Evolutionary conservation across 2,113 vertebrate genomes (phyloP), one percentile per base, ranked within the genome.

Genomic region (Eretmochelys imbricata): DNA sequence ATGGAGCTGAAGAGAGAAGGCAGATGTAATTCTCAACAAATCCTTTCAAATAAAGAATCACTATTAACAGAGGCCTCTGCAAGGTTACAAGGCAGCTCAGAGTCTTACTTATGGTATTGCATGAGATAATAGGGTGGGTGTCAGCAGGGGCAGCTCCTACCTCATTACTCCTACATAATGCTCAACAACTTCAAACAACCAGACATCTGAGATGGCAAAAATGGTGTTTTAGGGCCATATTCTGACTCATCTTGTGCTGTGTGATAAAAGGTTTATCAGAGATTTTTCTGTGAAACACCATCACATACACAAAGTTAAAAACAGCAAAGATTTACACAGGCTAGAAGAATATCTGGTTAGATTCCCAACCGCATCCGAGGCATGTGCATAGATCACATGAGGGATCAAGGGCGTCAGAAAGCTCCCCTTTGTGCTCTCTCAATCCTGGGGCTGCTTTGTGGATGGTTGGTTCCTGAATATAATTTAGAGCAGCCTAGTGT

Each of bases 11-110:
- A 65, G 0, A 0, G 79, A 94, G 81, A 53, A 93, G 84, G 89
- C 0, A 2, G 54, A 42, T 95, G 83, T 81, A 85, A 96, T 96
- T 97, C 95, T 89, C 94, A 96, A 82, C 83, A 95, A 95, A 91
- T 75, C 38, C 65, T 22, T 72, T 72, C 65, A 81, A 81, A 84
- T 57, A 87, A 96, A 88, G 83, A 80, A 93, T 83, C 80, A 50
- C 84, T 97, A 96, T 94, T 1, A 6, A 89, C 90, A 93, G 35
- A 88, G 85, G 57, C 53, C 95, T 81, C 90, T 94, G 83, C 87
- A 75, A 88, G 85, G n/a, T 85, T 80, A 91, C 93, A 94, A 96
- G 91, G 93, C 90, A 96, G 55, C 55, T 57, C 90, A 95, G 90
- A 85, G 96, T 91, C 92, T 91, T 50, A 51, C 85, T 87, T 57